Evolutionary conservation across 2,888 invertebrate species (phyloP).

Genomic region (Nycteola revayana): DNA sequence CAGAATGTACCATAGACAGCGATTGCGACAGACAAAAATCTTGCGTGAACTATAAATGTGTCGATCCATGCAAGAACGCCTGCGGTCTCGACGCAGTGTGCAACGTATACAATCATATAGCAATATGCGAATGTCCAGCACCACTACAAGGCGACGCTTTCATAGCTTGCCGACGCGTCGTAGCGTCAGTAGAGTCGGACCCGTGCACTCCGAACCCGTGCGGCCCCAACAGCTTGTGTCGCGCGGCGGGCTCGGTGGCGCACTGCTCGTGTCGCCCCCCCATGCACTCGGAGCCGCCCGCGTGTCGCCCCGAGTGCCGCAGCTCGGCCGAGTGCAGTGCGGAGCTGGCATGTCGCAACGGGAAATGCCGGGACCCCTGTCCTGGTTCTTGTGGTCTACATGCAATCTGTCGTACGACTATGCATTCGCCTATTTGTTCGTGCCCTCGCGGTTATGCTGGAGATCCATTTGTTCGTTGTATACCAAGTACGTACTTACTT

Average conservation of each 20-base stretch:
- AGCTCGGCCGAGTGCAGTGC: constrained; percentile 85
- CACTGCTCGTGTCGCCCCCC: constrained; percentile 87
- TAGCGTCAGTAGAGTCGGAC: constrained; percentile 60
- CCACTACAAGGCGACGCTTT: constrained; percentile 91
- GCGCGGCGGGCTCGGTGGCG: constrained; percentile 84
- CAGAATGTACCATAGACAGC: constrained; percentile 88
- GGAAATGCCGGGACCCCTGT: constrained; percentile 87
- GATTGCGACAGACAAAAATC: constrained; percentile 87
- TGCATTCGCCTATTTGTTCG: constrained; percentile 89
- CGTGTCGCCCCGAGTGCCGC: constrained; percentile 89
- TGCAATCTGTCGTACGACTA: constrained; percentile 87
- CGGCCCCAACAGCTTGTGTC: constrained; percentile 86
- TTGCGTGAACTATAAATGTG: constrained; percentile 88
- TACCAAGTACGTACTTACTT: constrained; percentile 82
- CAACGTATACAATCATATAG: constrained; percentile 88
- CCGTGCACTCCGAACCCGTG: constrained; percentile 87
- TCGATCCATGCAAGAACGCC: constrained; percentile 87
- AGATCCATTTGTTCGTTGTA: constrained; percentile 87
- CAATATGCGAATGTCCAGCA: constrained; percentile 87
- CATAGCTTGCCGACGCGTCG: constrained; percentile 83
- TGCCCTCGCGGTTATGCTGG: constrained; percentile 86
- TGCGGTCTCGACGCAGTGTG: constrained; percentile 88
- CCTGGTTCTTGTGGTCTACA: constrained; percentile 89
- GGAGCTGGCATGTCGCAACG: constrained; percentile 84
- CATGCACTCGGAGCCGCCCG: constrained; percentile 87